A percentile compares a stretch with the other conserved stretches of the same genome.
phyloP scores from a whole-genome alignment of 2,888 invertebrate species.

The Rambutsinella grinnellia region DNA sequence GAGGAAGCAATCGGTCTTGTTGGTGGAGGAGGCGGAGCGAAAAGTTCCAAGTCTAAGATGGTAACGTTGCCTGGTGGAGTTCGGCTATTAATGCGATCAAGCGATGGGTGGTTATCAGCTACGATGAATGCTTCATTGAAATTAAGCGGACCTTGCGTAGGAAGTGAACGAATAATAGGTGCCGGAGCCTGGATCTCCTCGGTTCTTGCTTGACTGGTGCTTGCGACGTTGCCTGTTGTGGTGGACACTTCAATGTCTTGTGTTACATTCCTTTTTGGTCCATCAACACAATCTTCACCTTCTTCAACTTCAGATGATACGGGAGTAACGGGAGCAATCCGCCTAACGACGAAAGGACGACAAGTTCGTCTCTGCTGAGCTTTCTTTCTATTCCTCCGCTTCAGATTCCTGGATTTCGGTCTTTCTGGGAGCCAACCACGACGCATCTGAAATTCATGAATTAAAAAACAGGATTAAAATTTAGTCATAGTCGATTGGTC shows the following conservation, averaged over 20 bases:
- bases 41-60: not conserved
- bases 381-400: slow-evolving; percentile 39
- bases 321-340: too few species aligned
- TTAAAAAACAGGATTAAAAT: slow-evolving; percentile 5
- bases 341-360: too few species aligned
- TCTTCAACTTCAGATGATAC: slow-evolving; percentile 9
- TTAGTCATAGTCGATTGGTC: not conserved
- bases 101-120: slow-evolving; percentile 6
- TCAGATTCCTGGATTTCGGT: slow-evolving; percentile 49
- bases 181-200: too few species aligned
- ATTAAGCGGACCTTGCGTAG: not conserved
- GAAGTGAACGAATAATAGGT: too few species aligned
- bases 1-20: not conserved
- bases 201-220: too few species aligned
- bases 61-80: slow-evolving; percentile 28
- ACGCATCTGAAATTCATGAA: slow-evolving; percentile 59
- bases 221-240: not conserved
- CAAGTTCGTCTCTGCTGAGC: slow-evolving; percentile 4
- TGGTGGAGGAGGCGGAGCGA: slow-evolving; percentile 1
- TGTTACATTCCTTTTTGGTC: not conserved
- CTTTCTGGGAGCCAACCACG: slow-evolving; percentile 62
- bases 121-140: slow-evolving; percentile 29
- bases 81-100: not conserved
- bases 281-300: slow-evolving; percentile 13
- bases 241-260: not conserved